phyloP scores from a whole-genome alignment of 2,113 vertebrate genomes.

The Macaca nemestrina region DNA sequence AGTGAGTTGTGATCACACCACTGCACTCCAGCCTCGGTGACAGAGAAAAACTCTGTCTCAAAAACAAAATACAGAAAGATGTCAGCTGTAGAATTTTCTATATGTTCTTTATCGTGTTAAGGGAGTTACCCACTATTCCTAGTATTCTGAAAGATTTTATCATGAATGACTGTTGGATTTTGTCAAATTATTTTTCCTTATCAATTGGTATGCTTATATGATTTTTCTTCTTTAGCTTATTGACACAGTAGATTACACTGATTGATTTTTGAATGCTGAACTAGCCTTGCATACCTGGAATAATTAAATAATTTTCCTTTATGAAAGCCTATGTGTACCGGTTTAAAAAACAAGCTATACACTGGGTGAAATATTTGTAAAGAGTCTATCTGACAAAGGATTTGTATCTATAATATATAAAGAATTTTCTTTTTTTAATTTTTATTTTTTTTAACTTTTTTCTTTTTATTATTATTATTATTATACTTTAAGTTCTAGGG shows the following conservation, averaged over 20 bases:
- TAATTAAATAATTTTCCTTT: background rate
- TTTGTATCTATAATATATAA: background rate
- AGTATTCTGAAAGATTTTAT: background rate
- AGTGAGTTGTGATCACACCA: too few species aligned
- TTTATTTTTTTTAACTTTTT: too few species aligned
- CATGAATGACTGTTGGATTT: background rate
- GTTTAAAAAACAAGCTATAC: background rate
- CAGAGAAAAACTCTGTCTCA: too few species aligned
- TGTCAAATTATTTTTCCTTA: background rate
- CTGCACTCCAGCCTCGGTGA: too few species aligned
- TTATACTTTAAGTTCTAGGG: too few species aligned
- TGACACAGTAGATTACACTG: background rate
- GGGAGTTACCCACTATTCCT: background rate
- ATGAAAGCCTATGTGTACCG: background rate
- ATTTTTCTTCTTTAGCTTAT: background rate
- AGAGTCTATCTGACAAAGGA: background rate
- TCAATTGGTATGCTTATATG: background rate
- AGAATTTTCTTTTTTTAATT: background rate
- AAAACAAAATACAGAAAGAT: too few species aligned
- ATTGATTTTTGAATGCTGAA: background rate
- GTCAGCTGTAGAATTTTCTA: background rate
- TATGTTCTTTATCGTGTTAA: background rate
- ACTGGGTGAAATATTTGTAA: background rate
- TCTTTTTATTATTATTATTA: too few species aligned
- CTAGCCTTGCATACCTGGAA: background rate